phyloP scores from a whole-genome alignment of 2,113 vertebrate species.

The Lophochroa leadbeateri region DNA sequence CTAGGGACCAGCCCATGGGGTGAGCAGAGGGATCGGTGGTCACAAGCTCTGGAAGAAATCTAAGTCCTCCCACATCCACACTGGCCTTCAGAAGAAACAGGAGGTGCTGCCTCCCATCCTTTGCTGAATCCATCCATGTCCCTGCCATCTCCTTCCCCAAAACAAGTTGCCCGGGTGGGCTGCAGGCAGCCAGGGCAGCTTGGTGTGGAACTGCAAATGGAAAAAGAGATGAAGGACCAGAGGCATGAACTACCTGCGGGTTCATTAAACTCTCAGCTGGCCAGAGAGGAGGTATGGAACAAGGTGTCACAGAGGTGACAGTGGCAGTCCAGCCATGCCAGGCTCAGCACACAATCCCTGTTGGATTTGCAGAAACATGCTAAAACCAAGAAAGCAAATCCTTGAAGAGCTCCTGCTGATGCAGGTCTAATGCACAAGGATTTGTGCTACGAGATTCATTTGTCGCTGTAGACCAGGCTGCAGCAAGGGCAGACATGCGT shows the following conservation, averaged over 20 bases:
- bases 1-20: fast-evolving
- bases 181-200: neutral
- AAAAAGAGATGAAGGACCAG: neutral
- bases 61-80: neutral
- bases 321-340: fast-evolving
- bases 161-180: fast-evolving
- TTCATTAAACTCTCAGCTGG: neutral
- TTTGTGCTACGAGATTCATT: neutral
- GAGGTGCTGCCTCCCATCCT: neutral
- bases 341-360: neutral
- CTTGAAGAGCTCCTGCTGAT: neutral
- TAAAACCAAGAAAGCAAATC: neutral
- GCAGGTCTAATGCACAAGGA: neutral
- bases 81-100: neutral
- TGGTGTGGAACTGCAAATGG: fast-evolving
- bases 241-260: neutral
- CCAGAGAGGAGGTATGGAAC: neutral
- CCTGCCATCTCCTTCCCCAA: neutral
- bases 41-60: neutral
- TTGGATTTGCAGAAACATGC: neutral
- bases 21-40: neutral
- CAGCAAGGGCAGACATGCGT: neutral
- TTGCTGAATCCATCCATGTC: neutral
- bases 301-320: neutral
- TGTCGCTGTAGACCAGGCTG: neutral